Evolutionary conservation across 1,140 invertebrate species (phyloP), one percentile per base, ranked within the genome.

Genomic region (Microplitis demolitor): DNA sequence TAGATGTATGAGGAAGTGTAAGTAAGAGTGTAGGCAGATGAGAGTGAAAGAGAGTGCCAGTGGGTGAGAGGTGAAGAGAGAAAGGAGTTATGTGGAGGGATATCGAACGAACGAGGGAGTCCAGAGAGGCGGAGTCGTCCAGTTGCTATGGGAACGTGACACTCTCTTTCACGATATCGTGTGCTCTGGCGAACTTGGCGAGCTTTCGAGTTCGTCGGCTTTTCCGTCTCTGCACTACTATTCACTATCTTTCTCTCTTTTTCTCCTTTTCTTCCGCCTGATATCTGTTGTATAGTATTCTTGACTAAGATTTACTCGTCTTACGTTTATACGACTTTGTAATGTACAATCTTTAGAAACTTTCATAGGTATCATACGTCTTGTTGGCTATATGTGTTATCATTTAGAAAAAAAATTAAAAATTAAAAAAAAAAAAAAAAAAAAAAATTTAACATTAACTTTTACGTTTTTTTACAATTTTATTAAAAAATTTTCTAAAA

Each of bases 61-160:
- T 3, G 51, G 13, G 45, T 13, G 13, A 69, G 66, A n/a, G 54
- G 9, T 13, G 4, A 35, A 66, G 70, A 66, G 37, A 33, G 35
- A 72, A n/a, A 58, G 51, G 66, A 45, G n/a, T n/a, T 45, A 11
- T 45, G 11, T 61, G 16, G 53, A 37, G 53, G 54, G 39, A 64
- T 34, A 45, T 67, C 66, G 66, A 72, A 66, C 71, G 71, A 72
- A 67, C 64, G 63, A 51, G 33, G 63, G 71, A 66, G 66, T 60
- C 37, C 64, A 67, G 35, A 66, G 70, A 67, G 71, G 71, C 71
- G 71, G 71, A 72, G 71, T 67, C 54, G 37, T 60, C 39, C 64
- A 72, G 71, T 72, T 72, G 63, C 71, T 51, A 72, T 72, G 71
- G 71, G 39, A 72, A 72, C 71, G 64, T 72, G 71, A 72, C 71